Conservation (phyloP, 2,113 vertebrate genomes). For the Lophura nycthemera region DNA sequence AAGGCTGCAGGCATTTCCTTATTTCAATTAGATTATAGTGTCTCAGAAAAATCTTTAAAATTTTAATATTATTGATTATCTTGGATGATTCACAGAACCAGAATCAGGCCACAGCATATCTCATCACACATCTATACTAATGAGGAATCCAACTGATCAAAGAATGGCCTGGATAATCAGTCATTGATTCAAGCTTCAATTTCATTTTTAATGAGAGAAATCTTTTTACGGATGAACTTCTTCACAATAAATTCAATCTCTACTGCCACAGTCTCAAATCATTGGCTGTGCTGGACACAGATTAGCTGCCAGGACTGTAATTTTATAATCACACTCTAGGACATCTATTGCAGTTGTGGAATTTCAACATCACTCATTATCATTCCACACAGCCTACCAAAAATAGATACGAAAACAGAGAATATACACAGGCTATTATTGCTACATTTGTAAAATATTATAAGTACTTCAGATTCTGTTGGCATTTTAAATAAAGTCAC, state of each 20-base stretch:
- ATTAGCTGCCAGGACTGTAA: background rate
- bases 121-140: background rate
- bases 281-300: background rate
- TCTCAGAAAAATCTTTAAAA: background rate
- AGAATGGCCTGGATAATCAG: constrained; percentile 34
- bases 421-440: background rate
- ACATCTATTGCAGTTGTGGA: background rate
- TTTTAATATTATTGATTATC: background rate
- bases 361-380: background rate
- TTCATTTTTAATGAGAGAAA: constrained; percentile 21
- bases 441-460: background rate
- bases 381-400: background rate
- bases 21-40: background rate
- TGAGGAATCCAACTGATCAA: background rate
- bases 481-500: constrained; percentile 21
- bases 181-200: background rate
- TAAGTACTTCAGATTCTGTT: constrained; percentile 32
- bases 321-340: background rate
- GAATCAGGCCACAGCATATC: background rate
- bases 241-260: background rate
- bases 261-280: background rate
- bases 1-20: background rate
- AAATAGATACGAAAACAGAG: constrained; percentile 1
- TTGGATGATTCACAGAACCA: background rate
- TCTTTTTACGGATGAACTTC: constrained; percentile 12